Conservation (phyloP, 1,140 invertebrate species). For the Cheumatopsyche charites region DNA sequence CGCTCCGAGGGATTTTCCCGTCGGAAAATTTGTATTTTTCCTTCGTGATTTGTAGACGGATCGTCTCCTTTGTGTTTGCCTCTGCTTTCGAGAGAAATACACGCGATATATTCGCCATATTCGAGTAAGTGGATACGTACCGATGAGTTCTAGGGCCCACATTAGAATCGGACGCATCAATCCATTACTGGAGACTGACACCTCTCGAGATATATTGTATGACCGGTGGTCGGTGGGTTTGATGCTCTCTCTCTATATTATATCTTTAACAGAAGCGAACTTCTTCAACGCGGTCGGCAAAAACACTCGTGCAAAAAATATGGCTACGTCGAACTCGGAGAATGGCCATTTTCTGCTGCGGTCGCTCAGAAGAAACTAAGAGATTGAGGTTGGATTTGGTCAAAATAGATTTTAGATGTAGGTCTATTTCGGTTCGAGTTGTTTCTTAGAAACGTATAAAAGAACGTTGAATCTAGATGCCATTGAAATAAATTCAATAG, state of each 20-base stretch:
- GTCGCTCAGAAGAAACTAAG: slow-evolving; percentile 6
- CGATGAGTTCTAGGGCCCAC: neutral
- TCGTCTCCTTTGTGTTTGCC: slow-evolving; percentile 30
- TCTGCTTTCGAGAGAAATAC: neutral
- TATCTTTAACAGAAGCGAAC: no score
- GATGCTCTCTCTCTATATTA: slow-evolving; percentile 21
- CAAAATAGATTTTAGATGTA: slow-evolving; percentile 7
- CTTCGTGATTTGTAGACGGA: slow-evolving; percentile 30
- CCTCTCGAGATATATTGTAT: slow-evolving; percentile 46
- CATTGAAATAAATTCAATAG: no score
- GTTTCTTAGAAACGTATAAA: no score
- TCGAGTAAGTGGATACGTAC: no score
- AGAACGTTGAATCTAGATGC: no score
- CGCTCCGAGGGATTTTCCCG: no score
- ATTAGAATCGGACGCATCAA: slow-evolving; percentile 47
- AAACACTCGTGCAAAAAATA: slow-evolving; percentile 29
- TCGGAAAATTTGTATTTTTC: neutral
- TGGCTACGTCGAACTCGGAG: neutral
- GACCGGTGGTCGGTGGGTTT: slow-evolving; percentile 25
- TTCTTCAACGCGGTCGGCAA: neutral
- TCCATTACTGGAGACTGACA: slow-evolving; percentile 46
- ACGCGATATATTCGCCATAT: no score
- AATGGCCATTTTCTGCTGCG: slow-evolving; percentile 17
- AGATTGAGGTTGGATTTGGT: slow-evolving; percentile 12
- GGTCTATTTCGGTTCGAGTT: no score